Evolutionary conservation across 2,888 invertebrate species (phyloP).

Genomic region (Thecophora atra): DNA sequence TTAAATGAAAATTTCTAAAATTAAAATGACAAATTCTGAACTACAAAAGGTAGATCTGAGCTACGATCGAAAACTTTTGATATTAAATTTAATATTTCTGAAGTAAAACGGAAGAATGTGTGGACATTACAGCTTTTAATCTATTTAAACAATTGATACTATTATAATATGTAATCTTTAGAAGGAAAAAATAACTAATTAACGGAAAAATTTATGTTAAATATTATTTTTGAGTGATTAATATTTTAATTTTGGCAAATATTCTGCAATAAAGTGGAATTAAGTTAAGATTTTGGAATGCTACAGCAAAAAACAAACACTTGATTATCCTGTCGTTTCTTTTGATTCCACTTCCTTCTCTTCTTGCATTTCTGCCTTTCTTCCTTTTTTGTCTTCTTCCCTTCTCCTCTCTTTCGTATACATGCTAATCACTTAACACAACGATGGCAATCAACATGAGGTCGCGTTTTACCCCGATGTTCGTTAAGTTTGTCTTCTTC

Average conservation of each 20-base stretch:
- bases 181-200: not conserved
- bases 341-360: no score
- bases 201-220: not conserved
- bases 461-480: conserved; percentile 21
- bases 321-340: not conserved
- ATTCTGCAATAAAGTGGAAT: not conserved
- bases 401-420: not conserved
- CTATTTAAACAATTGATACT: no score
- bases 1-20: not conserved
- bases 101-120: no score
- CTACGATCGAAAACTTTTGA: no score
- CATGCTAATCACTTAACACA: conserved; percentile 51
- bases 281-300: no score
- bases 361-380: no score
- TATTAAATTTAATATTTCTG: no score
- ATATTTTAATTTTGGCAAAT: not conserved
- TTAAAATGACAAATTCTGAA: not conserved
- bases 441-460: conserved; percentile 51
- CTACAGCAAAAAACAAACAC: not conserved
- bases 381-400: no score
- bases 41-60: no score
- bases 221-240: not conserved
- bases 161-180: no score
- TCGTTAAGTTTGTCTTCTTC: conserved; percentile 1
- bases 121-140: no score